A percentile compares a stretch with the other conserved stretches of the same genome.
These are phyloP conservation scores for Eulemur albifrons DNA, from an alignment of 2,797 vertebrate species.

Conservation along the genomic window DNA sequence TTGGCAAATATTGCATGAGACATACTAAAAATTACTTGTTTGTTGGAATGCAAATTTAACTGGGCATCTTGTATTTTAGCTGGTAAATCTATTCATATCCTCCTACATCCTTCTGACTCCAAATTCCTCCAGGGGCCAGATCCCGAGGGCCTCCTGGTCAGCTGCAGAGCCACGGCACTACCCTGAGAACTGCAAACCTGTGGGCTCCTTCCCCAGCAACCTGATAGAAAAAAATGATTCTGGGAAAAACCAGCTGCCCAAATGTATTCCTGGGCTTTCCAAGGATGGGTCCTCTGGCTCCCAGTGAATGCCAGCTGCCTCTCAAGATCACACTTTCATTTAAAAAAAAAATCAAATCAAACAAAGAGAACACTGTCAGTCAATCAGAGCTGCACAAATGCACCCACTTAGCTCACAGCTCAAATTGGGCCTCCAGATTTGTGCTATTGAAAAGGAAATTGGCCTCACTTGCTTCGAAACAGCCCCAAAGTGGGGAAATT, in stretches of 20 bases:
- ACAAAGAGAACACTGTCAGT: conserved; percentile 74
- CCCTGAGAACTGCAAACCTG: background rate
- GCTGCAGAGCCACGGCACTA: background rate
- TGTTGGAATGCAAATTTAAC: conserved; percentile 37
- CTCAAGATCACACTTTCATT: conserved; percentile 67
- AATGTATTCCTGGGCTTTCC: conserved; percentile 55
- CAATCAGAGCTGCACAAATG: conserved; percentile 70
- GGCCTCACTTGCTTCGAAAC: conserved; percentile 72
- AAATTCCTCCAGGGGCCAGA: conserved; percentile 7
- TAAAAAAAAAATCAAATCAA: conserved; percentile 61
- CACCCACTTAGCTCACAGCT: conserved; percentile 72
- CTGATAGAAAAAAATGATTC: conserved; percentile 13
- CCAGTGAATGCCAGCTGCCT: conserved; percentile 73
- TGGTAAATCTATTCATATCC: background rate
- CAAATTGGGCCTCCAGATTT: conserved; percentile 72
- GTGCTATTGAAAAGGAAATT: conserved; percentile 77
- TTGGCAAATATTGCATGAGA: background rate
- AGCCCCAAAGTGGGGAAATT: conserved; percentile 73
- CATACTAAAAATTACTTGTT: background rate
- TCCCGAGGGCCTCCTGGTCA: background rate
- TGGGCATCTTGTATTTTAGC: conserved; percentile 17
- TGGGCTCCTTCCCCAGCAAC: background rate
- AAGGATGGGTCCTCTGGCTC: conserved; percentile 59
- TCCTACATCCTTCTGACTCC: background rate
- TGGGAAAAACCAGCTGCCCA: conserved; percentile 57